Percentiles rank a stretch among this genome's conserved stretches.
Evolutionary conservation across 1,140 invertebrate species (phyloP).

Genomic region (Drosophila santomea): DNA sequence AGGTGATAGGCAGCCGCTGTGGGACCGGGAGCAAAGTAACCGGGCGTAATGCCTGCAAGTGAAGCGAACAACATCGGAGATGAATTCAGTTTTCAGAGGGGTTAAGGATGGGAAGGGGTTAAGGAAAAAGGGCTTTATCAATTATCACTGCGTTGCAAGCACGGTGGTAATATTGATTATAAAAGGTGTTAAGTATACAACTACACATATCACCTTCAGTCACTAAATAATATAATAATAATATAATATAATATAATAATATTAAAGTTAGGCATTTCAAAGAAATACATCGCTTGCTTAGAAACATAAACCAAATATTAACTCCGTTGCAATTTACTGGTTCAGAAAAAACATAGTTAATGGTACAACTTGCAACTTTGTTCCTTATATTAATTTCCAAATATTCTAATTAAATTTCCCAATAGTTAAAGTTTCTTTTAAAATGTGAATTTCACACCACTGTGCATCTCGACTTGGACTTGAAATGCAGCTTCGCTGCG

Average conservation of each 20-base stretch:
- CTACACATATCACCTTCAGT: no score
- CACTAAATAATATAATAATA: no score
- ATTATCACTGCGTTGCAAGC: conserved; percentile 40
- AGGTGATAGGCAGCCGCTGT: conserved; percentile 84
- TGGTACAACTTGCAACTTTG: no score
- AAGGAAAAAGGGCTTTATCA: conserved; percentile 53
- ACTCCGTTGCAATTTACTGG: no score
- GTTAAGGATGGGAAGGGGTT: conserved; percentile 11
- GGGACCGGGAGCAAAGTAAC: conserved; percentile 84
- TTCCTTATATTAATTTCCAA: no score
- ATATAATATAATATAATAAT: no score
- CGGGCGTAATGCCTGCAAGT: conserved; percentile 83
- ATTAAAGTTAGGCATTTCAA: no score
- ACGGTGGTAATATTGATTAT: conserved; percentile 11
- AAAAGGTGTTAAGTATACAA: background rate
- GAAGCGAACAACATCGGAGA: conserved; percentile 40
- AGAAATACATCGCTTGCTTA: no score
- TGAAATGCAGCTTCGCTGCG: conserved; percentile 33
- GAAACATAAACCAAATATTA: no score
- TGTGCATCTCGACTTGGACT: conserved; percentile 4
- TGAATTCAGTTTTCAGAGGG: conserved; percentile 15
- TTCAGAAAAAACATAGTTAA: no score
- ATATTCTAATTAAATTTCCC: no score
- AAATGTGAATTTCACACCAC: background rate
- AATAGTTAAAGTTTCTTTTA: background rate